A percentile compares a stretch with the other conserved stretches of the same genome.
Evolutionary conservation across 2,888 invertebrate species (phyloP).

Genomic region (Seira ritae): DNA sequence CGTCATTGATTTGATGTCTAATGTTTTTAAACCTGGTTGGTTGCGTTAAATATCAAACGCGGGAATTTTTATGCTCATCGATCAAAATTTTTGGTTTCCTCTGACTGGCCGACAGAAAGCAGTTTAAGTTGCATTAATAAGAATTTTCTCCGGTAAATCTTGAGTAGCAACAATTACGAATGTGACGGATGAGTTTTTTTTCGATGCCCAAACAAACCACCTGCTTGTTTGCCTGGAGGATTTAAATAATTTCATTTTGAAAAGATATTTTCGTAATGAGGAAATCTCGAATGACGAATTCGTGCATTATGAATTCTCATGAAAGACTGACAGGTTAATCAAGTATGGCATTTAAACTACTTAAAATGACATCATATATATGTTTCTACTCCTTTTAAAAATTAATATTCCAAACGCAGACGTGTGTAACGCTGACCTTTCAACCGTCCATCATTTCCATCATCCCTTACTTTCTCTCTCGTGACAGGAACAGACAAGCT

Average conservation of each 20-base stretch:
- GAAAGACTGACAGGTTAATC: not conserved
- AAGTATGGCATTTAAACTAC: too few relatives aligned
- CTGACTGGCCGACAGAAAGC: constrained; percentile 35
- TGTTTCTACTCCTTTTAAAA: not conserved
- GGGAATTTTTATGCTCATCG: constrained; percentile 48
- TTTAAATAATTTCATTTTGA: too few relatives aligned
- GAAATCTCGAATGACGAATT: too few relatives aligned
- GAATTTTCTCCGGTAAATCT: too few relatives aligned
- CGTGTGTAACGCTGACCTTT: not conserved
- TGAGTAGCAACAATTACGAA: too few relatives aligned
- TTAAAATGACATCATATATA: not conserved
- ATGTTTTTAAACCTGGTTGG: too few relatives aligned
- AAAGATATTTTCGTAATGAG: too few relatives aligned
- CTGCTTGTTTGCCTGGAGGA: too few relatives aligned
- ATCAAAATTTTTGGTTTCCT: constrained; percentile 57
- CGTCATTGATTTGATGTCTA: too few relatives aligned
- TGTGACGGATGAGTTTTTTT: too few relatives aligned
- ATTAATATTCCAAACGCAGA: not conserved
- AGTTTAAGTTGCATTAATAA: not conserved
- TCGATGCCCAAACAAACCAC: too few relatives aligned
- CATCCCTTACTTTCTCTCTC: not conserved
- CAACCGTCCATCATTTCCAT: not conserved
- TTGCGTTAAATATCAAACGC: too few relatives aligned
- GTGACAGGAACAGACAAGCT: not conserved
- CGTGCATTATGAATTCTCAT: not conserved